Percentiles rank a stretch among this genome's conserved stretches.
These are phyloP conservation scores for Chromobotia macracanthus DNA, from an alignment of 2,797 vertebrate species.

Conservation along the genomic window DNA sequence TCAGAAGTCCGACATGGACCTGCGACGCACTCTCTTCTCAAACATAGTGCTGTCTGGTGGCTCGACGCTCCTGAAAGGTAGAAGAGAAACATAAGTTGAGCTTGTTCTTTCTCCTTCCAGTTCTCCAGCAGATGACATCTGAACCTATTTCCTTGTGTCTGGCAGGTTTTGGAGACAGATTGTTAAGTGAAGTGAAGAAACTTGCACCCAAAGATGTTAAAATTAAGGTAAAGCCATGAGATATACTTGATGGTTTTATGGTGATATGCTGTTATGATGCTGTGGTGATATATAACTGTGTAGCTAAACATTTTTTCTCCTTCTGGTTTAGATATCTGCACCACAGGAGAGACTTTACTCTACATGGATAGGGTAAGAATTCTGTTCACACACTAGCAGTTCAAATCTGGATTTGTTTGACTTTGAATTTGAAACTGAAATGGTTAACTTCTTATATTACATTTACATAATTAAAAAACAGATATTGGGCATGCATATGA, in stretches of 20 bases:
- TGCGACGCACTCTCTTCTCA: constrained; percentile 93
- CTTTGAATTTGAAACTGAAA: no score
- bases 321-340: constrained; percentile 82
- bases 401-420: no score
- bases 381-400: no score
- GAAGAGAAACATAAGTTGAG: neutral
- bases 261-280: no score
- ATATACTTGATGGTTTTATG: neutral
- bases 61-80: constrained; percentile 97
- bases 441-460: no score
- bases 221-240: constrained; percentile 80
- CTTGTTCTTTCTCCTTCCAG: neutral
- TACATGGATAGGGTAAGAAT: constrained; percentile 89
- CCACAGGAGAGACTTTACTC: constrained; percentile 91
- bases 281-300: no score
- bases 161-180: constrained; percentile 86
- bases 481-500: no score
- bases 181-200: constrained; percentile 91
- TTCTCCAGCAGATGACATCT: neutral
- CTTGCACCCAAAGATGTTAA: constrained; percentile 91
- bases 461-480: no score
- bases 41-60: constrained; percentile 96
- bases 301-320: neutral
- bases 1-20: constrained; percentile 98
- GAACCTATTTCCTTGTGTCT: constrained; percentile 16